These are phyloP conservation scores for Dusona sp. DNA, from an alignment of 2,888 invertebrate species.

Conservation along the genomic window DNA sequence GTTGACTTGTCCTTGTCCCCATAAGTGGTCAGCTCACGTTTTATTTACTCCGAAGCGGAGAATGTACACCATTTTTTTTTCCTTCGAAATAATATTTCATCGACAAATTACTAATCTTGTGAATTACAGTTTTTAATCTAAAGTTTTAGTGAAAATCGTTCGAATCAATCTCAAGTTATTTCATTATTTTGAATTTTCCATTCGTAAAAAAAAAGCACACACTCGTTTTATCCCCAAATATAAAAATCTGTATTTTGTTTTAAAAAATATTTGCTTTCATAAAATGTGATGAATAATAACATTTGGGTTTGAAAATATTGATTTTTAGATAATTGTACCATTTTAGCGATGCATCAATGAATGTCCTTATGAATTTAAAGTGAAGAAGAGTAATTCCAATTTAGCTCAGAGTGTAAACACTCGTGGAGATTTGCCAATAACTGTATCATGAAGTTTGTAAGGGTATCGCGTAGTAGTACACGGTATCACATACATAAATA, in stretches of 20 bases:
- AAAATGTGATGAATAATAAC: too few species aligned
- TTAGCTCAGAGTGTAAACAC: neutral
- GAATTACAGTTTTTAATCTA: slow-evolving; percentile 10
- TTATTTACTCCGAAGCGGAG: slow-evolving; percentile 21
- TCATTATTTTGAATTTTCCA: neutral
- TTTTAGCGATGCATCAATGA: neutral
- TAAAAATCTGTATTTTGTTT: neutral
- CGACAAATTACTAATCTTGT: slow-evolving; percentile 27
- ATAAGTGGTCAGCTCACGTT: slow-evolving; percentile 22
- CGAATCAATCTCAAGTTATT: neutral
- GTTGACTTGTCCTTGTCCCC: slow-evolving; percentile 56
- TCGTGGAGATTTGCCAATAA: slow-evolving; percentile 13
- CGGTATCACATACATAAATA: neutral
- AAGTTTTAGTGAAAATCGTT: slow-evolving; percentile 3
- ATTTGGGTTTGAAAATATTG: neutral
- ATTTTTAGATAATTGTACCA: neutral
- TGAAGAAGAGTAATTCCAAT: neutral
- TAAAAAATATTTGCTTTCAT: too few species aligned
- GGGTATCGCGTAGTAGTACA: slow-evolving; percentile 6
- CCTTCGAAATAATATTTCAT: slow-evolving; percentile 5
- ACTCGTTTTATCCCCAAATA: neutral
- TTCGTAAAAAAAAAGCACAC: neutral
- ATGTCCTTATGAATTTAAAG: neutral
- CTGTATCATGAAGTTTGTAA: neutral
- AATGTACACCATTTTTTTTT: neutral